Conservation (phyloP, 1,140 invertebrate genomes). For the Neodiprion virginianus region DNA sequence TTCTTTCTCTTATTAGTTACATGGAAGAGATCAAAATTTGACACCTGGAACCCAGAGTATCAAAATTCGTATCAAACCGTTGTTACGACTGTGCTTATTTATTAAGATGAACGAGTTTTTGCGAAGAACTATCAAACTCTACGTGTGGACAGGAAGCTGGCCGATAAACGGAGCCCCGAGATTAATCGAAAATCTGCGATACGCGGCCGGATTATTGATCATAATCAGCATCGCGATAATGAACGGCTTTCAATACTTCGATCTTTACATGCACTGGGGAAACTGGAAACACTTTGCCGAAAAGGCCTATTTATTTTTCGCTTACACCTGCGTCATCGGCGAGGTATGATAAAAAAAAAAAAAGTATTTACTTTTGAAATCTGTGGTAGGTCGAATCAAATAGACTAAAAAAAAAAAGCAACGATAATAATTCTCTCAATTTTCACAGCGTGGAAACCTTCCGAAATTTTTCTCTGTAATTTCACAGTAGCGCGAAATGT, state of each 20-base stretch:
- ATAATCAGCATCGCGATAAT: background rate
- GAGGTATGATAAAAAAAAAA: background rate
- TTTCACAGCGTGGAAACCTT: too few species aligned
- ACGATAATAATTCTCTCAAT: too few species aligned
- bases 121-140: background rate
- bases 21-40: too few species aligned
- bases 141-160: background rate
- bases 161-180: background rate
- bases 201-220: background rate
- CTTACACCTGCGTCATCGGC: background rate
- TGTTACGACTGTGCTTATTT: too few species aligned
- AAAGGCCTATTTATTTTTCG: background rate
- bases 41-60: too few species aligned
- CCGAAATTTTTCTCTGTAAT: background rate
- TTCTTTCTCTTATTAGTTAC: too few species aligned
- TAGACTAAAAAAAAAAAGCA: too few species aligned
- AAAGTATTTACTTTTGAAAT: too few species aligned
- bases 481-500: background rate
- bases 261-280: background rate
- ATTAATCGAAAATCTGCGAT: background rate
- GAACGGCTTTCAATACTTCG: background rate
- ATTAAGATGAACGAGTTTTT: constrained; percentile 6
- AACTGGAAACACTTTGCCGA: background rate
- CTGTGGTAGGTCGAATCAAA: too few species aligned
- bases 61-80: too few species aligned